These are phyloP conservation scores for Enteromius argenteus DNA, from an alignment of 2,797 vertebrate species.

Conservation along the genomic window DNA sequence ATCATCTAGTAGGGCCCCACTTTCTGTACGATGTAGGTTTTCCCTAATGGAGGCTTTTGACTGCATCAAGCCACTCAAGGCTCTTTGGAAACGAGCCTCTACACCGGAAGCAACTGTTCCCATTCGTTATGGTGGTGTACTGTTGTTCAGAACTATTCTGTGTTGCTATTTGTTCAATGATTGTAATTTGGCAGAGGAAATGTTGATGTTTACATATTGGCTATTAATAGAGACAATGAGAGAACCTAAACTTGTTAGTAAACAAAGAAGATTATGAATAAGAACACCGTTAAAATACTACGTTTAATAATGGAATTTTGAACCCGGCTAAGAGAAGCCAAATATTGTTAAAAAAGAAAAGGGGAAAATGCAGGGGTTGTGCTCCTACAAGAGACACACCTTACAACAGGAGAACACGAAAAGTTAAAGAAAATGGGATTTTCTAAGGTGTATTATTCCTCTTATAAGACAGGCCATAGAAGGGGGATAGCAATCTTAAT, in stretches of 20 bases:
- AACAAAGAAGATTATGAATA: neutral
- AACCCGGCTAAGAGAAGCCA: slow-evolving; percentile 26
- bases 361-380: slow-evolving; percentile 17
- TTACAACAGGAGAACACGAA: neutral
- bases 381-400: slow-evolving; percentile 21
- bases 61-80: too few species aligned
- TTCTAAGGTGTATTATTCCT: slow-evolving; percentile 18
- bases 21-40: too few species aligned
- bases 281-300: neutral
- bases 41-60: too few species aligned
- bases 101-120: too few species aligned
- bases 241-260: neutral
- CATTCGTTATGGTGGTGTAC: too few species aligned
- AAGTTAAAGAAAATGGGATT: slow-evolving; percentile 30
- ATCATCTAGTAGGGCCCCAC: too few species aligned
- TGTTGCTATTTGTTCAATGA: too few species aligned
- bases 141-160: too few species aligned
- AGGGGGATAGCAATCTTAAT: slow-evolving; percentile 15
- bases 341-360: slow-evolving; percentile 24
- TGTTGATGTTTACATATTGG: too few species aligned
- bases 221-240: too few species aligned
- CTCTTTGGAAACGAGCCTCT: too few species aligned
- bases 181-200: too few species aligned
- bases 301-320: slow-evolving; percentile 15
- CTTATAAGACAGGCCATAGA: slow-evolving; percentile 39